These are phyloP conservation scores for Sebastes itinus DNA, from an alignment of 2,797 vertebrate species.

Conservation along the genomic window DNA sequence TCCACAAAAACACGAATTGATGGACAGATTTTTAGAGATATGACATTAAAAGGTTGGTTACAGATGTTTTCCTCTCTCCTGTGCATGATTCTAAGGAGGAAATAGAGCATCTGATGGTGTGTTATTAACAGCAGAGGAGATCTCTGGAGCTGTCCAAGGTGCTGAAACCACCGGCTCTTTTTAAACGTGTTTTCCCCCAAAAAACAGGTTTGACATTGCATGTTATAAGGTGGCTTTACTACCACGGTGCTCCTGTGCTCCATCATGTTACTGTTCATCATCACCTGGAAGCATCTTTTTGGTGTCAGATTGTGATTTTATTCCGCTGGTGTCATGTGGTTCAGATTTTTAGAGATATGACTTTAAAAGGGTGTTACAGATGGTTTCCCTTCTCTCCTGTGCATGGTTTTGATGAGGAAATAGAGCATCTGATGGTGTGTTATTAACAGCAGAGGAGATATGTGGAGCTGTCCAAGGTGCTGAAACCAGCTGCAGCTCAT, in stretches of 20 bases:
- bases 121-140: not conserved
- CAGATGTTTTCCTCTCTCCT: not conserved
- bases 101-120: not conserved
- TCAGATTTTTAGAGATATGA: not conserved
- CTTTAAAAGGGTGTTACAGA: not conserved
- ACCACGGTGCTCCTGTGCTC: not conserved
- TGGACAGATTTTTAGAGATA: not conserved
- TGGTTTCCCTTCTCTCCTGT: not conserved
- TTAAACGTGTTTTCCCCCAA: not conserved
- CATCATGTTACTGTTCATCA: not conserved
- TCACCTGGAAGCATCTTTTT: not conserved
- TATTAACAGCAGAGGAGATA: not conserved
- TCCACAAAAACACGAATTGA: slow-evolving; percentile 24
- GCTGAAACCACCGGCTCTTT: slow-evolving; percentile 39
- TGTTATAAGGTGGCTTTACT: not conserved
- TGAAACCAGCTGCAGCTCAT: slow-evolving; percentile 30
- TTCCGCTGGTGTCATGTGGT: not conserved
- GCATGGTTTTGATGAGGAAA: not conserved
- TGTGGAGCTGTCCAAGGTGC: slow-evolving; percentile 64
- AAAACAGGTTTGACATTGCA: slow-evolving; percentile 41
- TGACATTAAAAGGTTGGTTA: not conserved
- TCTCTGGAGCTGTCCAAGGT: slow-evolving; percentile 60
- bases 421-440: not conserved
- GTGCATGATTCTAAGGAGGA: not conserved
- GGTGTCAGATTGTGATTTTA: slow-evolving; percentile 8